phyloP scores from a whole-genome alignment of 1,140 invertebrate genomes.

The Aphelenchoides avenae region DNA sequence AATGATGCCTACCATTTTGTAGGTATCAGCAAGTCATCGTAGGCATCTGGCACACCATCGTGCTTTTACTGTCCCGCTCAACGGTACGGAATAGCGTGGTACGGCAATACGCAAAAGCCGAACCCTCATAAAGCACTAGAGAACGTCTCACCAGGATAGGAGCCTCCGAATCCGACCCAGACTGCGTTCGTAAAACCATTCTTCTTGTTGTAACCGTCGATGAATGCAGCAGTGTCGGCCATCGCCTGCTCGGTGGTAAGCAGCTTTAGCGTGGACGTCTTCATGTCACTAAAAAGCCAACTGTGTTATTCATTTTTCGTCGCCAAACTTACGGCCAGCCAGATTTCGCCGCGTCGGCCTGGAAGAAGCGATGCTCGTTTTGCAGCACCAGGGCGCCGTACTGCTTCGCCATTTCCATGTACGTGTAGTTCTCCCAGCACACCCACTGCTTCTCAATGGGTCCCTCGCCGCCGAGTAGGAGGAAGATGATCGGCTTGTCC shows the following conservation, averaged over 20 bases:
- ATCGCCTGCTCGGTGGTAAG: slow-evolving; percentile 26
- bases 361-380: slow-evolving; percentile 29
- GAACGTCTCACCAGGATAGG: too few relatives aligned
- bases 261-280: slow-evolving; percentile 4
- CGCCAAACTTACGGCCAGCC: not conserved
- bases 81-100: too few relatives aligned
- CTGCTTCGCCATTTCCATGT: slow-evolving; percentile 28
- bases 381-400: slow-evolving; percentile 27
- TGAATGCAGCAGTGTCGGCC: slow-evolving; percentile 22
- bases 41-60: too few relatives aligned
- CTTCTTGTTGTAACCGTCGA: slow-evolving; percentile 8
- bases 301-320: slow-evolving; percentile 7
- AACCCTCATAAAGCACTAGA: too few relatives aligned
- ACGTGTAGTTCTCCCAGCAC: slow-evolving; percentile 24
- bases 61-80: too few relatives aligned
- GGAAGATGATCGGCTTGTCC: slow-evolving; percentile 23
- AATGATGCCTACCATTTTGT: too few relatives aligned
- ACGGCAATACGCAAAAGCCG: too few relatives aligned
- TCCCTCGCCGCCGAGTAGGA: slow-evolving; percentile 34
- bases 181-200: slow-evolving; percentile 13
- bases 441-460: not conserved
- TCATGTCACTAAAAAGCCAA: not conserved
- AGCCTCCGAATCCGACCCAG: slow-evolving; percentile 31
- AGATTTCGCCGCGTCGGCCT: slow-evolving; percentile 2
- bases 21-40: too few relatives aligned